Percentiles rank a stretch among this genome's conserved stretches.
phyloP scores from a whole-genome alignment of 23 tunicate species.

The Corella eumyota region DNA sequence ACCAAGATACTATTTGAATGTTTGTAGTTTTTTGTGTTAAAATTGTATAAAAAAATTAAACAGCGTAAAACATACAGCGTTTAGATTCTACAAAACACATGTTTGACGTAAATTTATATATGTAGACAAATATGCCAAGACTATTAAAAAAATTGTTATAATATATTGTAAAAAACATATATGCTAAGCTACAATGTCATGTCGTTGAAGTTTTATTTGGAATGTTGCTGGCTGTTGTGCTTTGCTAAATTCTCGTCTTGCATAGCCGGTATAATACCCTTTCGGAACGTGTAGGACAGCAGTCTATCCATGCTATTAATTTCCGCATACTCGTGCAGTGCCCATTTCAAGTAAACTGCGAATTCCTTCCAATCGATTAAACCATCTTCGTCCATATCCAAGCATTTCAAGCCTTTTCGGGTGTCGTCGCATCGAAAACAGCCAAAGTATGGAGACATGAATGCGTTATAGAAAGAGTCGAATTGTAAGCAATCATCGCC shows the following conservation, averaged over 20 bases:
- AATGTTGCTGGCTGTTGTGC: too few species aligned
- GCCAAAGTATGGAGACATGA: constrained; percentile 17
- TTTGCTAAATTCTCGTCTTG: constrained; percentile 5
- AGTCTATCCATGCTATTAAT: not conserved
- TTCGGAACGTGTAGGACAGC: constrained; percentile 1
- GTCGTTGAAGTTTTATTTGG: too few species aligned
- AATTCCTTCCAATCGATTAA: constrained; percentile 11
- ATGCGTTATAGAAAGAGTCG: constrained; percentile 4
- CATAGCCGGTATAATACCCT: constrained; percentile 14
- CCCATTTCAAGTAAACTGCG: constrained; percentile 9
- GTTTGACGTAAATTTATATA: too few species aligned
- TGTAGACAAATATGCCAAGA: too few species aligned
- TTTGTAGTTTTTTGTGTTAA: too few species aligned
- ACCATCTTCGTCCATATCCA: constrained; percentile 16
- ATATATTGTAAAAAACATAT: too few species aligned
- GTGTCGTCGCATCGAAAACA: constrained; percentile 12
- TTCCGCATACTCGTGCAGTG: not conserved
- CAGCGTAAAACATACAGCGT: too few species aligned
- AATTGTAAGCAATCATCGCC: constrained; percentile 6
- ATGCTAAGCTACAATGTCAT: too few species aligned
- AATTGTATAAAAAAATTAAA: too few species aligned
- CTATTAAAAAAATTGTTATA: too few species aligned
- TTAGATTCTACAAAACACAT: too few species aligned
- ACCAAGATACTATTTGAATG: too few species aligned
- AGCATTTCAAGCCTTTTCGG: constrained; percentile 10